A percentile compares a stretch with the other conserved stretches of the same genome.
These are phyloP conservation scores for Aspiorhynchus laticeps DNA, from an alignment of 2,113 vertebrate genomes.

Conservation along the genomic window DNA sequence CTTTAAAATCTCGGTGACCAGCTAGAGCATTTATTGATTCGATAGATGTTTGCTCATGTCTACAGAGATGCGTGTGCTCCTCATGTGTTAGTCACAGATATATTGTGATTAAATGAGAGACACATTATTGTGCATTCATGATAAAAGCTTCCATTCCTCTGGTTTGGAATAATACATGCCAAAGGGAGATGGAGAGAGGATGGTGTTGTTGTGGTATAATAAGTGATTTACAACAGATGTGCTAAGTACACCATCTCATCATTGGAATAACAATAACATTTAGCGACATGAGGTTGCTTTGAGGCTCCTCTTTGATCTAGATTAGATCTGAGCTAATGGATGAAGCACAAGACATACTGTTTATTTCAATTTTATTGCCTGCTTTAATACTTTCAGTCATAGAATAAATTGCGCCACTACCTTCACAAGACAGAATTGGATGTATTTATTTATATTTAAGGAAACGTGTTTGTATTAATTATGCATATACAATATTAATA, in stretches of 20 bases:
- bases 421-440: not conserved
- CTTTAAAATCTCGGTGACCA: conserved; percentile 13
- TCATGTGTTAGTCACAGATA: conserved; percentile 27
- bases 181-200: conserved; percentile 20
- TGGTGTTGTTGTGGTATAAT: conserved; percentile 36
- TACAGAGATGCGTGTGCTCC: not conserved
- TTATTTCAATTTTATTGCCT: not conserved
- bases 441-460: no score
- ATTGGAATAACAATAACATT: conserved; percentile 31
- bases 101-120: not conserved
- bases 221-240: conserved; percentile 44
- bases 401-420: not conserved
- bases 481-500: no score
- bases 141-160: conserved; percentile 17
- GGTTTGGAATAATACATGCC: conserved; percentile 3
- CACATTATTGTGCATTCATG: conserved; percentile 9
- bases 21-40: conserved; percentile 20
- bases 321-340: conserved; percentile 2
- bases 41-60: conserved; percentile 28
- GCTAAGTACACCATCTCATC: conserved; percentile 21
- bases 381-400: not conserved
- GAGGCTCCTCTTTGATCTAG: not conserved
- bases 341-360: not conserved
- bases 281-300: not conserved
- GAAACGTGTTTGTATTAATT: no score